phyloP scores from a whole-genome alignment of 2,113 vertebrate species.

The Halcyon malimbica region DNA sequence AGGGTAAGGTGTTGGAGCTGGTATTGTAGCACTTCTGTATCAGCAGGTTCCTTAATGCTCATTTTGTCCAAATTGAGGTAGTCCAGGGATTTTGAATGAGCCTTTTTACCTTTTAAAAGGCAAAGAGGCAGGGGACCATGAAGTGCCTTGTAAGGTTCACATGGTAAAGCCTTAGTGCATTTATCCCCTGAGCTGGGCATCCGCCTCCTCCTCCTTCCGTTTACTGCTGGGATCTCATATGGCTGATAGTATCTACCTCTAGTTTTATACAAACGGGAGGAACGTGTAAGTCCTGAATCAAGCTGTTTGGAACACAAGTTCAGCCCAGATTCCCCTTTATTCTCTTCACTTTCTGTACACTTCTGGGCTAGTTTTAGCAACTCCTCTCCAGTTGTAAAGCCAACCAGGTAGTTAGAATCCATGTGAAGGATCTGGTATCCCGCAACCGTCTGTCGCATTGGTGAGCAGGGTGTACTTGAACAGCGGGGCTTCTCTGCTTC shows the following conservation, averaged over 20 bases:
- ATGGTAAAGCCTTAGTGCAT: slow-evolving; percentile 82
- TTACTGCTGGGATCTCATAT: slow-evolving; percentile 91
- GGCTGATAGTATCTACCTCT: slow-evolving; percentile 92
- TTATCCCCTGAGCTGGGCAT: slow-evolving; percentile 96
- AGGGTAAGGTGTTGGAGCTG: slow-evolving; percentile 95
- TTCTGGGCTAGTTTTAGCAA: slow-evolving; percentile 91
- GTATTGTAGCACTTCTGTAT: slow-evolving; percentile 93
- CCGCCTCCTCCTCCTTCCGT: slow-evolving; percentile 84
- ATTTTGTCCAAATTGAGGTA: slow-evolving; percentile 99
- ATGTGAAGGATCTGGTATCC: slow-evolving; percentile 97
- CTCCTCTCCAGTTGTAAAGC: slow-evolving; percentile 94
- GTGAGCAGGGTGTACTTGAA: slow-evolving; percentile 93
- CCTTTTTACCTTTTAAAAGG: slow-evolving; percentile 90
- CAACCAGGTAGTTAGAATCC: slow-evolving; percentile 96
- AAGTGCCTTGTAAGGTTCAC: slow-evolving; percentile 81
- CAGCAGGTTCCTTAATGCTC: slow-evolving; percentile 89
- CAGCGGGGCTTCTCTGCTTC: slow-evolving; percentile 91
- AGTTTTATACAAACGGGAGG: slow-evolving; percentile 87
- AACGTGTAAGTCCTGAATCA: slow-evolving; percentile 82
- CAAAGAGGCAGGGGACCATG: slow-evolving; percentile 89
- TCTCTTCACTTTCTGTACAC: slow-evolving; percentile 81
- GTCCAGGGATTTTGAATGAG: slow-evolving; percentile 95
- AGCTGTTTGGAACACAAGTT: slow-evolving; percentile 79
- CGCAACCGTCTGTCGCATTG: slow-evolving; percentile 86
- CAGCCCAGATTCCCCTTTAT: slow-evolving; percentile 73